A percentile compares a stretch with the other conserved stretches of the same genome.
phyloP scores from a whole-genome alignment of 2,888 invertebrate genomes.

The Eumerus sabulonum region DNA sequence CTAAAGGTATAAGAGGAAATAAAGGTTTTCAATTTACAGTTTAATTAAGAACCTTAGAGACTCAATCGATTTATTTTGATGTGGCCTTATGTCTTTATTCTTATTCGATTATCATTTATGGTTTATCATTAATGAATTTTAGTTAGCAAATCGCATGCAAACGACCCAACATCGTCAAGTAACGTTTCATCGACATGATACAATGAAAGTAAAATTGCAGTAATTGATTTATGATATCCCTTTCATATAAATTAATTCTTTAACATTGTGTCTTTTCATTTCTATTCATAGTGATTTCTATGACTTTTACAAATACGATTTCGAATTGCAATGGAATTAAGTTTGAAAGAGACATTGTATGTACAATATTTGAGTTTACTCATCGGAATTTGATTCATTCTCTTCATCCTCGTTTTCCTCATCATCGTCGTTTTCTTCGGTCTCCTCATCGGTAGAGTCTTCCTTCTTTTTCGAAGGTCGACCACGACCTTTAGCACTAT shows the following conservation, averaged over 20 bases:
- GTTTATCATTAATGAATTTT: slow-evolving; percentile 6
- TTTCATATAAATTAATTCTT: slow-evolving; percentile 36
- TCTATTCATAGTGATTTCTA: slow-evolving; percentile 39
- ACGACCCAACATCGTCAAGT: slow-evolving; percentile 11
- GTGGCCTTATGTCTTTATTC: background rate
- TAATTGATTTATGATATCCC: slow-evolving; percentile 5
- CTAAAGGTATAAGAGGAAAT: background rate
- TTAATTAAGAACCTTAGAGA: slow-evolving; percentile 19
- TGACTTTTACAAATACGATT: slow-evolving; percentile 32
- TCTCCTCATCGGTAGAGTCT: slow-evolving; percentile 70
- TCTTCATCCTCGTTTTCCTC: slow-evolving; percentile 70
- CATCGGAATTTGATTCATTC: slow-evolving; percentile 70
- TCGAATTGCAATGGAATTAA: slow-evolving; percentile 25
- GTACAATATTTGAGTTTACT: slow-evolving; percentile 46
- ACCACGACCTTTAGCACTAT: slow-evolving; percentile 66
- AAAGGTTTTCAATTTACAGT: slow-evolving; percentile 20
- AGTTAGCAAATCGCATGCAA: slow-evolving; percentile 26
- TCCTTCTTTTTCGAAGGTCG: slow-evolving; percentile 70
- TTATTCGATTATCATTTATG: slow-evolving; percentile 8
- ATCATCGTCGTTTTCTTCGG: slow-evolving; percentile 70
- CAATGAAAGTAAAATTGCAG: slow-evolving; percentile 30
- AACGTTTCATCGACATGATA: slow-evolving; percentile 13
- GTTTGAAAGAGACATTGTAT: background rate
- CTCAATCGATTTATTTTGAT: background rate
- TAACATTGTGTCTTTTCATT: slow-evolving; percentile 29